phyloP scores from a whole-genome alignment of 2,888 invertebrate species.

The Mamestra brassicae region DNA sequence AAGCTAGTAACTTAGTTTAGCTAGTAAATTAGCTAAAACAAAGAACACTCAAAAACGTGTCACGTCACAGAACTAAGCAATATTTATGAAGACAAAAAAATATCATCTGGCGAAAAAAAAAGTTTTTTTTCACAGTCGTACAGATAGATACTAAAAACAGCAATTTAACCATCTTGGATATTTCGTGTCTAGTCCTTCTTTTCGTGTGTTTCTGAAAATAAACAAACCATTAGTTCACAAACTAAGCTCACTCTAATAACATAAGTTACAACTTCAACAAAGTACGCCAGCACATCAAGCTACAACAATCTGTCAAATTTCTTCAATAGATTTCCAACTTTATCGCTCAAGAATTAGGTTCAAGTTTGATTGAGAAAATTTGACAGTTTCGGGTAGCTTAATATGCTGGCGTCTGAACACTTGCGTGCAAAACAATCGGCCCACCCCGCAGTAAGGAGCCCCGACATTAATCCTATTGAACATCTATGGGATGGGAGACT shows the following conservation, averaged over 20 bases:
- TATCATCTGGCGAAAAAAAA: background rate
- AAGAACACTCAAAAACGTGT: background rate
- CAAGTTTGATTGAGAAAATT: too few relatives aligned
- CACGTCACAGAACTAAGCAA: conserved; percentile 23
- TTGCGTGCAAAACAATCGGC: too few relatives aligned
- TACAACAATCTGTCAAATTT: too few relatives aligned
- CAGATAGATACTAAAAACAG: conserved; percentile 40
- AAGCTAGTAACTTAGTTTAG: too few relatives aligned
- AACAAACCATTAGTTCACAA: background rate
- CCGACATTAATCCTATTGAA: too few relatives aligned
- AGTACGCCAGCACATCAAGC: too few relatives aligned
- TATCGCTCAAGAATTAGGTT: background rate
- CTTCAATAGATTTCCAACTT: too few relatives aligned
- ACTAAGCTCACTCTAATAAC: too few relatives aligned
- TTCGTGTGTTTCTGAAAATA: conserved; percentile 88
- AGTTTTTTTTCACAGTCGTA: conserved; percentile 9
- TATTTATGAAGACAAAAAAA: conserved; percentile 14
- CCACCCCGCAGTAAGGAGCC: too few relatives aligned
- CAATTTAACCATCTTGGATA: background rate
- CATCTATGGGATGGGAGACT: too few relatives aligned
- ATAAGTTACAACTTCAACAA: background rate
- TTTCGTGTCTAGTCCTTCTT: conserved; percentile 83
- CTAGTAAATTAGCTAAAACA: conserved; percentile 3
- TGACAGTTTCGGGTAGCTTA: too few relatives aligned
- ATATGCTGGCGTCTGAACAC: too few relatives aligned